Percentiles rank a stretch among this genome's conserved stretches.
Evolutionary conservation across 2,797 vertebrate species (phyloP).

Genomic region (Clarias fuscus): DNA sequence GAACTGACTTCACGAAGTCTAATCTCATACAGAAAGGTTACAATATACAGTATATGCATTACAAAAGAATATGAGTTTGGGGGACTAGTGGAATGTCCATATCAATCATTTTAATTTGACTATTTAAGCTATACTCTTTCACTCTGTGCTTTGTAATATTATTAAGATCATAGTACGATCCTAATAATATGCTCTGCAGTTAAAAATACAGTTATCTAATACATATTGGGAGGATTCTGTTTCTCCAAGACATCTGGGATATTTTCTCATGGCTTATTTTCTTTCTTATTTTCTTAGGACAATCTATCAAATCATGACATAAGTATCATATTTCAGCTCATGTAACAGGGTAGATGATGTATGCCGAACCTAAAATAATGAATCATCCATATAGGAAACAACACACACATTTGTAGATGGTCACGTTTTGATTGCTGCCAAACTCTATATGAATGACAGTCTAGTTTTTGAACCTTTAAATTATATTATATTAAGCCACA

Average conservation of each 20-base stretch:
- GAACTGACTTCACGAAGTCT: neutral
- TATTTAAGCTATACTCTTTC: neutral
- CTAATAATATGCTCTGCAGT: neutral
- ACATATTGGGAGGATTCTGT: neutral
- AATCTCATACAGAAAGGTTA: neutral
- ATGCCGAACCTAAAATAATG: neutral
- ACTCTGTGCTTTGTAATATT: neutral
- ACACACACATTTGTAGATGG: neutral
- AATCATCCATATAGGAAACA: neutral
- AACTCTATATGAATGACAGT: neutral
- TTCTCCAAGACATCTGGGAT: neutral
- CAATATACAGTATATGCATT: neutral
- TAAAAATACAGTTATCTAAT: neutral
- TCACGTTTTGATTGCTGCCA: too few relatives aligned
- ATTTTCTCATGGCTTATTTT: slow-evolving; percentile 2
- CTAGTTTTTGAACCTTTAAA: neutral
- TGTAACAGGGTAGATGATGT: neutral
- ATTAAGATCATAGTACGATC: neutral
- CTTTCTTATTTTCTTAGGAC: neutral
- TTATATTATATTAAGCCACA: neutral
- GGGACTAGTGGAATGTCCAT: neutral
- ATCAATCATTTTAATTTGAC: neutral
- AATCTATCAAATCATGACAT: neutral
- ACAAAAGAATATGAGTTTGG: neutral
- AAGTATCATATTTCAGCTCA: neutral